Percentiles rank a stretch among this genome's conserved stretches.
These are phyloP conservation scores for Burhinus bistriatus DNA, from an alignment of 2,113 vertebrate species.

Conservation along the genomic window DNA sequence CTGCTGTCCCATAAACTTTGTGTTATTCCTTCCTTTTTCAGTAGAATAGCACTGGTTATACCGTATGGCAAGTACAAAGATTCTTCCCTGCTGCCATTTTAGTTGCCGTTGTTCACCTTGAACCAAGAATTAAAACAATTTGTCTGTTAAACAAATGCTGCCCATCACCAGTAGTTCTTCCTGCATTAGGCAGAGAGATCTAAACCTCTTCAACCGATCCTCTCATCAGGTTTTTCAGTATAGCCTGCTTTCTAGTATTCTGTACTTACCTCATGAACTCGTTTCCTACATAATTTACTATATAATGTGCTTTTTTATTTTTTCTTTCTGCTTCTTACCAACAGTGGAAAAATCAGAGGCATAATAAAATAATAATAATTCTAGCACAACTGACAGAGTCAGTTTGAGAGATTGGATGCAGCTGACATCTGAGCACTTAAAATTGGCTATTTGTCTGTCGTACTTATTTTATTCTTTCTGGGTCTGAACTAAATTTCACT, in stretches of 20 bases:
- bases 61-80: neutral
- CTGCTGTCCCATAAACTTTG: neutral
- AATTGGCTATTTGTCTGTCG: neutral
- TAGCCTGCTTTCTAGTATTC: fast-evolving
- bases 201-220: neutral
- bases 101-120: neutral
- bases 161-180: neutral
- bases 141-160: neutral
- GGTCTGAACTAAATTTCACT: neutral
- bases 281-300: neutral
- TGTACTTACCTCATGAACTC: neutral
- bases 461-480: neutral
- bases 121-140: slow-evolving; percentile 5
- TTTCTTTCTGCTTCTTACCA: neutral
- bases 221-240: neutral
- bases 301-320: neutral
- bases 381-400: neutral
- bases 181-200: neutral
- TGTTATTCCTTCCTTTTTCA: neutral
- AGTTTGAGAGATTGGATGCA: neutral
- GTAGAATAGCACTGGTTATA: neutral
- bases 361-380: neutral
- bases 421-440: neutral
- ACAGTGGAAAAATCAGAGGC: neutral
- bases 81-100: slow-evolving; percentile 6